These are phyloP conservation scores for Suricata suricatta DNA, from an alignment of 2,113 vertebrate genomes.

Conservation along the genomic window DNA sequence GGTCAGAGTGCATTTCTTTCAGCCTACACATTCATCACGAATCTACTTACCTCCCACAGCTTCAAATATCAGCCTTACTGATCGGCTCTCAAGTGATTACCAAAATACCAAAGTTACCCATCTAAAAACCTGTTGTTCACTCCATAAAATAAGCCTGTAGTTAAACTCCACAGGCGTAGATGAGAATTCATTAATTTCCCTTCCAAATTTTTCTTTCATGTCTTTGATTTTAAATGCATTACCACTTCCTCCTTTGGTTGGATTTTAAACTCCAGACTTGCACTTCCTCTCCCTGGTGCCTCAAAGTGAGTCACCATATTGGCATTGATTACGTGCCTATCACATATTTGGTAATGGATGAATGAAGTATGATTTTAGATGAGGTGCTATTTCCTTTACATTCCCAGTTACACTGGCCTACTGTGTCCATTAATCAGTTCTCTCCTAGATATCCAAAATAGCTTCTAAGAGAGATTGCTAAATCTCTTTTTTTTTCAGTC, in stretches of 20 bases:
- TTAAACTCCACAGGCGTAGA: neutral
- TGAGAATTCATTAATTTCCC: neutral
- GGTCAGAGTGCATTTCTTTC: neutral
- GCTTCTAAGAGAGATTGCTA: neutral
- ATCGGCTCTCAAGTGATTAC: neutral
- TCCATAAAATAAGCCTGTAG: neutral
- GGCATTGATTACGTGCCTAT: constrained; percentile 42
- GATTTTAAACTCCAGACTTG: neutral
- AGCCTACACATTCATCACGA: neutral
- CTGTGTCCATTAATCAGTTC: constrained; percentile 35
- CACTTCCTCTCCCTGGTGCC: neutral
- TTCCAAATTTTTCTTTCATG: neutral
- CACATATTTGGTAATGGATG: constrained; percentile 20
- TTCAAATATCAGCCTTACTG: neutral
- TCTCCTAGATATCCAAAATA: neutral
- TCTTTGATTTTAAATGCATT: neutral
- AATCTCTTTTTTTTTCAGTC: neutral
- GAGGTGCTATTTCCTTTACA: constrained; percentile 45
- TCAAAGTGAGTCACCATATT: neutral
- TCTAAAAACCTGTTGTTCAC: neutral
- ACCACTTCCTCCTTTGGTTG: neutral
- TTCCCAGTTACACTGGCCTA: neutral
- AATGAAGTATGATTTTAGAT: constrained; percentile 18
- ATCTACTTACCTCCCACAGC: neutral
- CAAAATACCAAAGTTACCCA: neutral